Conservation (phyloP, 2,797 vertebrate genomes). For the Austrolebias charrua region DNA sequence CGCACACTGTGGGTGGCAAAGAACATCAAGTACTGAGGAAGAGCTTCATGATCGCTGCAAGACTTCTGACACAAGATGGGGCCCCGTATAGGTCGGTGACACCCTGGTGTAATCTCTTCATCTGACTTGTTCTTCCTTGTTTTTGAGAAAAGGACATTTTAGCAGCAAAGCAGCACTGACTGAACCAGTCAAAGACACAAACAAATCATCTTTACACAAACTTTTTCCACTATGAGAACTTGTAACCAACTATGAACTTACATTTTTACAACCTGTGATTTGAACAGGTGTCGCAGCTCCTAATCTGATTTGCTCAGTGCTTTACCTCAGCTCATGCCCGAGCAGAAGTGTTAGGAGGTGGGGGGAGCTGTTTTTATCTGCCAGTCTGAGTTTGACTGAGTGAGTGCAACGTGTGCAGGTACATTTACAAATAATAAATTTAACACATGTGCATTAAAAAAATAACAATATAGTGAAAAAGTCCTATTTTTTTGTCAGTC, state of each 20-base stretch:
- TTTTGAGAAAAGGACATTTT: constrained; percentile 48
- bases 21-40: constrained; percentile 25
- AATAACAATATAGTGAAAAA: no score
- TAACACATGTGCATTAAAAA: no score
- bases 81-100: constrained; percentile 21
- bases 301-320: no score
- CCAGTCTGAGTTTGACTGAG: no score
- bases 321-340: no score
- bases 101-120: constrained; percentile 27
- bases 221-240: neutral
- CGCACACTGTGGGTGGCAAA: constrained; percentile 35
- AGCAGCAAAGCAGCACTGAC: constrained; percentile 35
- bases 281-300: no score
- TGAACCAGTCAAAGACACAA: constrained; percentile 33
- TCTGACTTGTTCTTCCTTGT: constrained; percentile 65
- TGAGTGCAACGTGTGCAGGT: no score
- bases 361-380: no score
- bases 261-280: neutral
- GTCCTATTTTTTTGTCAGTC: no score
- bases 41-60: constrained; percentile 19
- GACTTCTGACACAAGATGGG: constrained; percentile 25
- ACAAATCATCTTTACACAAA: constrained; percentile 14
- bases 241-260: neutral
- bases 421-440: no score
- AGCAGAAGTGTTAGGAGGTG: no score